These are phyloP conservation scores for Porites divaricata DNA, from an alignment of 92 coral and sea anemone species.

Conservation along the genomic window DNA sequence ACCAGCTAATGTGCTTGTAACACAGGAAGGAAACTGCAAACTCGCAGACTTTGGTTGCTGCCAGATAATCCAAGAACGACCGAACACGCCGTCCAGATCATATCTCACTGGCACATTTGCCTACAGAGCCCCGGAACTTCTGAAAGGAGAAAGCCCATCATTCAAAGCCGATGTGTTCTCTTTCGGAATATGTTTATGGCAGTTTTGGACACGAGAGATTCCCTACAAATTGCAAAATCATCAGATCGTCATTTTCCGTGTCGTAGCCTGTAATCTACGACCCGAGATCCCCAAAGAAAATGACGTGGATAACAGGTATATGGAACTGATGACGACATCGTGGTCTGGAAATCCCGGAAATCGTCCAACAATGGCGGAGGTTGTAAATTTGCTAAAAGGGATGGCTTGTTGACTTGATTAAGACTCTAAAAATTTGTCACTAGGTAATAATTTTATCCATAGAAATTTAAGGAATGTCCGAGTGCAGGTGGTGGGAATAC, in stretches of 20 bases:
- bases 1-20: slow-evolving; percentile 85
- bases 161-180: slow-evolving; percentile 94
- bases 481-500: background rate
- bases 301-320: slow-evolving; percentile 85
- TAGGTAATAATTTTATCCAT: background rate
- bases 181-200: slow-evolving; percentile 90
- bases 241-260: slow-evolving; percentile 92
- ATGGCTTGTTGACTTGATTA: background rate
- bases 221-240: slow-evolving; percentile 90
- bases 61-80: slow-evolving; percentile 84
- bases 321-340: slow-evolving; percentile 87
- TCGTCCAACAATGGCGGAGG: slow-evolving; percentile 73
- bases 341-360: slow-evolving; percentile 83
- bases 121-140: slow-evolving; percentile 96
- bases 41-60: slow-evolving; percentile 96
- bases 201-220: slow-evolving; percentile 86
- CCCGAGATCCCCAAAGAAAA: slow-evolving; percentile 82
- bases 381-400: slow-evolving; percentile 24
- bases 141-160: slow-evolving; percentile 88
- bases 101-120: slow-evolving; percentile 96
- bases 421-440: background rate
- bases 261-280: slow-evolving; percentile 85
- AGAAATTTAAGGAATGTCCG: background rate
- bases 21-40: slow-evolving; percentile 80
- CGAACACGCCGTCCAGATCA: slow-evolving; percentile 91